A percentile compares a stretch with the other conserved stretches of the same genome.
Evolutionary conservation across 2,113 vertebrate genomes (phyloP).

Genomic region (Tetrax tetrax): DNA sequence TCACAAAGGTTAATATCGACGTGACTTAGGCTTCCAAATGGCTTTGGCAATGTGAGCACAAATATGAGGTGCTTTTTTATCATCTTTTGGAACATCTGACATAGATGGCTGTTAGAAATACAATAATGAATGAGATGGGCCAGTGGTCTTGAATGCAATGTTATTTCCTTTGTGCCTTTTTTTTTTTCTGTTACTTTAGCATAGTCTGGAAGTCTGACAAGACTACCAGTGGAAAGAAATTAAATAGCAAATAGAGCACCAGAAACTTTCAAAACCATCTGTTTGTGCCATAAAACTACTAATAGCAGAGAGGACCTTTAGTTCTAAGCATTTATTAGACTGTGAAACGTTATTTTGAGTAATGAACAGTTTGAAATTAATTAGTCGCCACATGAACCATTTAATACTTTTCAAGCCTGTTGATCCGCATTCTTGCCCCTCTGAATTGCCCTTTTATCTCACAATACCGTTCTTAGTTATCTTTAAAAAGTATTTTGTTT

Average conservation of each 20-base stretch:
- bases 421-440: not conserved
- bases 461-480: not conserved
- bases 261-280: not conserved
- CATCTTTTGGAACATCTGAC: not conserved
- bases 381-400: not conserved
- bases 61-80: not conserved
- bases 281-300: not conserved
- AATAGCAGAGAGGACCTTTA: not conserved
- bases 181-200: not conserved
- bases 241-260: not conserved
- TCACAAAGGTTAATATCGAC: not conserved
- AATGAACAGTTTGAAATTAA: not conserved
- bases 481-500: not conserved
- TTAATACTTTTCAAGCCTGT: not conserved
- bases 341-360: not conserved
- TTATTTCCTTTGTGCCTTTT: not conserved
- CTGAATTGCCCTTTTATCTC: not conserved
- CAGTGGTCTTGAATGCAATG: not conserved
- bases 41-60: not conserved
- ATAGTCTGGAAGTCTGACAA: slow-evolving; percentile 4
- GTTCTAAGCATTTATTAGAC: not conserved
- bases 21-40: not conserved
- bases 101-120: not conserved
- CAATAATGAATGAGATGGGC: not conserved
- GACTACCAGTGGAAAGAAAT: not conserved